These are phyloP conservation scores for Hemistola chrysoprasaria DNA, from an alignment of 2,888 invertebrate species.

Conservation along the genomic window DNA sequence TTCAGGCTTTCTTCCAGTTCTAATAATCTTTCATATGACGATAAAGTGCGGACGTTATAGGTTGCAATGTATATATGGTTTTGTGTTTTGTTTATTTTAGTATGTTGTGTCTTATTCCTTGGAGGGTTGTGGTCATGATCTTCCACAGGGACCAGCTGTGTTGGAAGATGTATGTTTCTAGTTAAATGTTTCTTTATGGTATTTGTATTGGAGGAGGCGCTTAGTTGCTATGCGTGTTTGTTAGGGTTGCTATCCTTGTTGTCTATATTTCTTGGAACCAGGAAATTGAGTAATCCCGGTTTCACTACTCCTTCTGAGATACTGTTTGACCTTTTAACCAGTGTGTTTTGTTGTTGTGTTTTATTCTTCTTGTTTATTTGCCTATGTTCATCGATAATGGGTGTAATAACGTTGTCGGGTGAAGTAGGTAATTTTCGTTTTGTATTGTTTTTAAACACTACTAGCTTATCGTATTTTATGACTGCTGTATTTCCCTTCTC, in stretches of 20 bases:
- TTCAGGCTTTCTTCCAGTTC: too few relatives aligned
- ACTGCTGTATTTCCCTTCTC: slow-evolving; percentile 7
- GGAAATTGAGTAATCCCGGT: slow-evolving; percentile 4
- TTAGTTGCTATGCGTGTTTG: slow-evolving; percentile 2
- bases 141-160: neutral
- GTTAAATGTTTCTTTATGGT: neutral
- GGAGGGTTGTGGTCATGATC: neutral
- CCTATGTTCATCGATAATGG: neutral
- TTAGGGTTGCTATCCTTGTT: neutral
- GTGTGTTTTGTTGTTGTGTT: neutral
- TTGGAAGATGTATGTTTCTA: neutral
- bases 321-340: slow-evolving; percentile 1
- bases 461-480: slow-evolving; percentile 8
- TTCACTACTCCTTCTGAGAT: slow-evolving; percentile 6
- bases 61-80: too few relatives aligned
- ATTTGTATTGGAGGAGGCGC: slow-evolving; percentile 2
- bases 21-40: too few relatives aligned
- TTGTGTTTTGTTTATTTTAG: too few relatives aligned
- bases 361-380: slow-evolving; percentile 7
- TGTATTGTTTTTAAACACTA: slow-evolving; percentile 2
- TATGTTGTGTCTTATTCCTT: neutral
- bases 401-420: neutral
- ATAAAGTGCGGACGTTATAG: too few relatives aligned
- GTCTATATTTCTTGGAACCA: neutral
- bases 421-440: slow-evolving; percentile 4